phyloP scores from a whole-genome alignment of 2,113 vertebrate genomes.

The Dermatemys mawii region DNA sequence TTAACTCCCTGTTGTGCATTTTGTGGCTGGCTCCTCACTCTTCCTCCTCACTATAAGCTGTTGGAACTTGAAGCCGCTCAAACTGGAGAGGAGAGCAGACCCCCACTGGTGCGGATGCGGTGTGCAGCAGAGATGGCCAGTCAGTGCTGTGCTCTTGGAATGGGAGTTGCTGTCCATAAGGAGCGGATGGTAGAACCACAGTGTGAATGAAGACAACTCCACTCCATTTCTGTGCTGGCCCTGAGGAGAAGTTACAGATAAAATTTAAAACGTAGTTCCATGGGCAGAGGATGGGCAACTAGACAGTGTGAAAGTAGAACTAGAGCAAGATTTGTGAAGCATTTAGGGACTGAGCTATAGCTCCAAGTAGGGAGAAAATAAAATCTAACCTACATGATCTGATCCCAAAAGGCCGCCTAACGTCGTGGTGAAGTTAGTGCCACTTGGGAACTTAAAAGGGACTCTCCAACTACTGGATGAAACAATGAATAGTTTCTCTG shows the following conservation, averaged over 20 bases:
- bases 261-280: neutral
- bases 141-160: neutral
- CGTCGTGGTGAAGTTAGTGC: neutral
- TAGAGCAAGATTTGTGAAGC: neutral
- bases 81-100: neutral
- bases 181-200: neutral
- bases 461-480: neutral
- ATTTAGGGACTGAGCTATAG: neutral
- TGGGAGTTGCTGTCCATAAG: rapidly evolving
- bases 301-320: neutral
- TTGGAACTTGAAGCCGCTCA: rapidly evolving
- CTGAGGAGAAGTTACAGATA: neutral
- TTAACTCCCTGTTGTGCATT: constrained; percentile 53
- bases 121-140: neutral
- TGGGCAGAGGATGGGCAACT: neutral
- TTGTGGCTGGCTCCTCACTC: constrained; percentile 15
- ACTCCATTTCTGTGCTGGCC: neutral
- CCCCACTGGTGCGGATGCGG: neutral
- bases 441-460: neutral
- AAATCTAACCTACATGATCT: neutral
- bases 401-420: neutral
- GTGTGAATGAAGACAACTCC: neutral
- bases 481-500: neutral
- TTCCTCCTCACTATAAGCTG: neutral
- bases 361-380: neutral